These are phyloP conservation scores for Paguma larvata DNA, from an alignment of 2,797 vertebrate genomes.

Conservation along the genomic window DNA sequence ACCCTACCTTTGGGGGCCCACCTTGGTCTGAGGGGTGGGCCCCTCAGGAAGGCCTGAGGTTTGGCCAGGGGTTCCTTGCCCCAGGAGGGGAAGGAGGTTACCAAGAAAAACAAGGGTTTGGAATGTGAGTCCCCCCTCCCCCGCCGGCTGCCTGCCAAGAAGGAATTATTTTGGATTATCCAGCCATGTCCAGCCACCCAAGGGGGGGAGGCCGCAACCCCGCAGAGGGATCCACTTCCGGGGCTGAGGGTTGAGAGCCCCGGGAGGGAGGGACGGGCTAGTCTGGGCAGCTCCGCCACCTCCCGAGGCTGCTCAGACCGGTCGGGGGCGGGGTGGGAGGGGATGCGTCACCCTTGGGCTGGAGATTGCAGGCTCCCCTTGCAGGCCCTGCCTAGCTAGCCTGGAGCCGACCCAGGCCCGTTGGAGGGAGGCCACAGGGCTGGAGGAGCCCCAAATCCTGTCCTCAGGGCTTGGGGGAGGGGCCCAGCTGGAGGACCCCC, in stretches of 20 bases:
- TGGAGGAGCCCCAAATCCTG: not conserved
- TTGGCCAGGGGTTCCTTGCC: not conserved
- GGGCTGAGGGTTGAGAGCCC: conserved; percentile 64
- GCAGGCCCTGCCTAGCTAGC: not conserved
- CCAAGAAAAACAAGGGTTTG: conserved; percentile 81
- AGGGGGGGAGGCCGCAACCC: conserved; percentile 22
- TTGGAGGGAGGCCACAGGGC: not conserved
- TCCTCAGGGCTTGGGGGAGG: not conserved
- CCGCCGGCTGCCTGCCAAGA: conserved; percentile 76
- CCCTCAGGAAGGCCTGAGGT: not conserved
- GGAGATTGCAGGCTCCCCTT: not conserved
- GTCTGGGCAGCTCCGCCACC: conserved; percentile 71
- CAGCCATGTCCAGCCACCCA: conserved; percentile 79
- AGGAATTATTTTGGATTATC: conserved; percentile 85
- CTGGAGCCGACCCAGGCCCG: not conserved
- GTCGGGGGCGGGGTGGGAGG: conserved; percentile 37
- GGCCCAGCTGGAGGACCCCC: not conserved
- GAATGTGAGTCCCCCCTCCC: conserved; percentile 74
- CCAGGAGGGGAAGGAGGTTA: conserved; percentile 47
- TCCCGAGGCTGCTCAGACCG: conserved; percentile 29
- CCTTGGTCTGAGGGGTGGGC: rapidly evolving
- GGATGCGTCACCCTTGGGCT: conserved; percentile 57
- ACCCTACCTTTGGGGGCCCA: not conserved
- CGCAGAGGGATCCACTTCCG: conserved; percentile 78
- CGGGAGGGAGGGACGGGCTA: conserved; percentile 71